Conservation (phyloP, 2,113 vertebrate genomes). For the Crypturellus undulatus region DNA sequence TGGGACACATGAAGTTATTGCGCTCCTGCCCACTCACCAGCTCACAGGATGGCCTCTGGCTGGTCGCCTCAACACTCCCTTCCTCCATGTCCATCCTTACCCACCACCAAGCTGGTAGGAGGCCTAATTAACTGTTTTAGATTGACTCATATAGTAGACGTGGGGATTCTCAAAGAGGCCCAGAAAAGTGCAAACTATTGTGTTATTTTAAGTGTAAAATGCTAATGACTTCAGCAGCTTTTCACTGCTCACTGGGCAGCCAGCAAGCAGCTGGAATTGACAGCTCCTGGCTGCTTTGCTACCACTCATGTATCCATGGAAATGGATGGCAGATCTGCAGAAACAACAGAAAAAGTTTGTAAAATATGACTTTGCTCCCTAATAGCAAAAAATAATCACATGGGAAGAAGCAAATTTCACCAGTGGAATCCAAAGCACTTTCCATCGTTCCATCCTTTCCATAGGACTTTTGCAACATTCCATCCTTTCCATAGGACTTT, state of each 20-base stretch:
- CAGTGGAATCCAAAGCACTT: constrained; percentile 27
- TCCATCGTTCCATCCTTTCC: background rate
- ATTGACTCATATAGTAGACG: background rate
- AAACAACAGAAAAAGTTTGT: constrained; percentile 43
- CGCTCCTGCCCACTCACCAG: background rate
- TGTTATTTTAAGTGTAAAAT: constrained; percentile 37
- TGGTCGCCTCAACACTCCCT: background rate
- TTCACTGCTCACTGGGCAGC: constrained; percentile 32
- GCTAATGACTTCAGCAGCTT: constrained; percentile 50
- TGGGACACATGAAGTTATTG: background rate
- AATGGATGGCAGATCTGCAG: constrained; percentile 45
- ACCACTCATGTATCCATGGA: constrained; percentile 40
- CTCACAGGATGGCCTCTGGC: background rate
- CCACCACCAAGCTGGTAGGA: background rate
- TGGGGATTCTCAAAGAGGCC: background rate
- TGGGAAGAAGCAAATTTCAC: background rate
- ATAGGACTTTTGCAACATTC: background rate
- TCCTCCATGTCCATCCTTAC: background rate
- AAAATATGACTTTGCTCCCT: constrained; percentile 8
- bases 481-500: background rate
- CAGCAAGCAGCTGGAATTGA: constrained; percentile 53
- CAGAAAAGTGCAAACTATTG: constrained; percentile 1
- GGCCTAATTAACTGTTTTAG: background rate
- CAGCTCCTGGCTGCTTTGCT: constrained; percentile 22
- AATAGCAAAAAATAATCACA: constrained; percentile 2